Conservation (phyloP, 2,113 vertebrate genomes). For the Dromaius novaehollandiae region DNA sequence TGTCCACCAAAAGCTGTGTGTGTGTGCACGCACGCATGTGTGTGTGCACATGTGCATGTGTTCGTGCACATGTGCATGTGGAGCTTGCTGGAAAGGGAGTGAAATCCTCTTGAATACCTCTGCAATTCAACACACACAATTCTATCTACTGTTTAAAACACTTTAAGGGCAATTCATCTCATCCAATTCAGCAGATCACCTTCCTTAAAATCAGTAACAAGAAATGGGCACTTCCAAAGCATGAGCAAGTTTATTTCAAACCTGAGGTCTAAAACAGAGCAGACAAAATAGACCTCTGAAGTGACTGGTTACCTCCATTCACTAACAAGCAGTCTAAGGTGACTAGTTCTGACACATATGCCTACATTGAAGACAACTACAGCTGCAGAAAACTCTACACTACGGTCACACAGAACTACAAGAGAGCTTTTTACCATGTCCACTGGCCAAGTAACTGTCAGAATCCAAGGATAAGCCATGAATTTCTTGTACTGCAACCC, state of each 20-base stretch:
- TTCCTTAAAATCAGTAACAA: neutral
- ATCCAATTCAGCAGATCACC: neutral
- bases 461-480: slow-evolving; percentile 92
- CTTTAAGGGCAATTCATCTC: neutral
- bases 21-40: rapidly evolving
- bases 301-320: neutral
- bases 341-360: neutral
- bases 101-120: neutral
- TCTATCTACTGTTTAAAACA: neutral
- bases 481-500: slow-evolving; percentile 93
- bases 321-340: neutral
- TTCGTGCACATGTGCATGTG: rapidly evolving
- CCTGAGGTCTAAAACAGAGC: neutral
- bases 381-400: neutral
- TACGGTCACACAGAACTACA: neutral
- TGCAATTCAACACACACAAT: neutral
- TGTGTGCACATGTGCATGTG: rapidly evolving
- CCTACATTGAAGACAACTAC: neutral
- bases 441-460: slow-evolving; percentile 92
- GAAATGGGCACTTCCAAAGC: neutral
- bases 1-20: neutral
- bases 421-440: slow-evolving; percentile 75
- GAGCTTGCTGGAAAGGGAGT: neutral
- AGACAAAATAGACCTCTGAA: neutral
- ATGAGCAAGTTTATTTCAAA: neutral